These are phyloP conservation scores for Spialia ferax DNA, from an alignment of 2,888 invertebrate species.

Conservation along the genomic window DNA sequence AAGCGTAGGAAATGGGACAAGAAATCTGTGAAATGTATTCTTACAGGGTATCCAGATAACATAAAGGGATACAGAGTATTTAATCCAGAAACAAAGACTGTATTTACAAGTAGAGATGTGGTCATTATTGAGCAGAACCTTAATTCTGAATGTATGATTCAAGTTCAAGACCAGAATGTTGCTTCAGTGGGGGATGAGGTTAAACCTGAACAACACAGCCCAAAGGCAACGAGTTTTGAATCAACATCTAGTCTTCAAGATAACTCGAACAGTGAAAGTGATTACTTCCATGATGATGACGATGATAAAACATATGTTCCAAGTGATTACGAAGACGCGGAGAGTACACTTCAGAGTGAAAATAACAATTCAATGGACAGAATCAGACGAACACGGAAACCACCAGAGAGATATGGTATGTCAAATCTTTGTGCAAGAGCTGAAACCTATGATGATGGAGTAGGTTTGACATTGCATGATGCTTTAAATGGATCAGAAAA, in stretches of 20 bases:
- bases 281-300: slow-evolving; percentile 9
- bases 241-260: slow-evolving; percentile 16
- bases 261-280: slow-evolving; percentile 14
- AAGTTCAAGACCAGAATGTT: slow-evolving; percentile 33
- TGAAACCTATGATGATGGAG: slow-evolving; percentile 10
- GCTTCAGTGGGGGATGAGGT: slow-evolving; percentile 29
- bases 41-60: slow-evolving; percentile 1
- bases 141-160: slow-evolving; percentile 27
- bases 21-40: slow-evolving; percentile 2
- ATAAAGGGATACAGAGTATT: slow-evolving; percentile 14
- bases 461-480: slow-evolving; percentile 10
- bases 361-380: neutral
- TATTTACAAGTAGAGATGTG: slow-evolving; percentile 26
- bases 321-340: slow-evolving; percentile 25
- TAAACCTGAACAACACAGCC: slow-evolving; percentile 1
- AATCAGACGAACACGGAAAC: slow-evolving; percentile 5
- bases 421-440: slow-evolving; percentile 2
- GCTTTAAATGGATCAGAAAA: slow-evolving; percentile 35
- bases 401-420: slow-evolving; percentile 15
- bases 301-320: slow-evolving; percentile 22
- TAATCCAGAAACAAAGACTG: slow-evolving; percentile 14
- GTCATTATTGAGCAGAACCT: slow-evolving; percentile 21
- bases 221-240: slow-evolving; percentile 15
- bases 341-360: slow-evolving; percentile 12
- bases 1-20: neutral